phyloP scores from a whole-genome alignment of 2,797 vertebrate species.

The Lepidocolaptes lacrymiger region DNA sequence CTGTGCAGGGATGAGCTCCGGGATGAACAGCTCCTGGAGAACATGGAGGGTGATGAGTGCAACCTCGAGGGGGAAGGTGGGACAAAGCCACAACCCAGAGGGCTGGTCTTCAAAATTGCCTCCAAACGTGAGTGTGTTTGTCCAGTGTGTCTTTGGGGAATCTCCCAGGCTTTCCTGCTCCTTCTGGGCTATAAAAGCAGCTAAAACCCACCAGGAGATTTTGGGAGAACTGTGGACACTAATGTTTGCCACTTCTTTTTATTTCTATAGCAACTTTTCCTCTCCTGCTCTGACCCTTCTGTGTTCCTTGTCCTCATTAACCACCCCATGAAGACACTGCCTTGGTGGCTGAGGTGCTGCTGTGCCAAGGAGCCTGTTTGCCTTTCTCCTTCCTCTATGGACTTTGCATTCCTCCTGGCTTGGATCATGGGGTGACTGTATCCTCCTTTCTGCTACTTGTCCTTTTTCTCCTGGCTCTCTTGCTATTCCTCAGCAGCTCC shows the following conservation, averaged over 20 bases:
- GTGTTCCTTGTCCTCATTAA: neutral
- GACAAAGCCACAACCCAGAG: conserved; percentile 57
- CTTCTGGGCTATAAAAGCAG: neutral
- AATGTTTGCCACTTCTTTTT: neutral
- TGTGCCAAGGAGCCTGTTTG: neutral
- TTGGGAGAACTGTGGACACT: neutral
- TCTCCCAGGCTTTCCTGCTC: neutral
- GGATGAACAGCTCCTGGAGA: conserved; percentile 79
- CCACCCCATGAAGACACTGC: neutral
- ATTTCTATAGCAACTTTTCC: neutral
- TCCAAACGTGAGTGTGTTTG: conserved; percentile 85
- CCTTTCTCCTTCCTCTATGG: neutral
- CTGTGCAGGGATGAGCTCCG: conserved; percentile 70
- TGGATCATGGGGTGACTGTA: neutral
- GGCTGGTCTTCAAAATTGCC: conserved; percentile 88
- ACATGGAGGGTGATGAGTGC: conserved; percentile 81
- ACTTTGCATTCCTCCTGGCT: neutral
- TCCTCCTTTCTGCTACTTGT: neutral
- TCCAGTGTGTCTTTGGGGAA: neutral
- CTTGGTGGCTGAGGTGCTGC: neutral
- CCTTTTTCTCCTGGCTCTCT: neutral
- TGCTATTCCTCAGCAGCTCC: neutral
- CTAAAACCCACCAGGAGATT: neutral
- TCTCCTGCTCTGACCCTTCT: neutral
- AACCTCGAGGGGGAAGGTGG: conserved; percentile 64